Conservation (phyloP, 1,140 invertebrate genomes). For the Fopius arisanus region DNA sequence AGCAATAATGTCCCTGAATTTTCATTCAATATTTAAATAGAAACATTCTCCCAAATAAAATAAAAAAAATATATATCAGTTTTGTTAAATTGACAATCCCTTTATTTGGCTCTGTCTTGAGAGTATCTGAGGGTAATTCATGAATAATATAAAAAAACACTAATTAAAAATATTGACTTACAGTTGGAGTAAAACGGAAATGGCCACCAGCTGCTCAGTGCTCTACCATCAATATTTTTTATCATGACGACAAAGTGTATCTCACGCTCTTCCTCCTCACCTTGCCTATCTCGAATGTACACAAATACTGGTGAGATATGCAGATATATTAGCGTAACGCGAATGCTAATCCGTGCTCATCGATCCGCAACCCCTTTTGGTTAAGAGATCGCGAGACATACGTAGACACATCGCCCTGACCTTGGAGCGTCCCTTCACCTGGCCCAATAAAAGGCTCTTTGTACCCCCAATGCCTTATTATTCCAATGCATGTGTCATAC, state of each 20-base stretch:
- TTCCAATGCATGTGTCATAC: slow-evolving; percentile 45
- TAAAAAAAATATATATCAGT: too few relatives aligned
- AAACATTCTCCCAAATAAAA: too few relatives aligned
- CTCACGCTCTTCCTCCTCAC: slow-evolving; percentile 9
- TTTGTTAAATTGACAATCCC: too few relatives aligned
- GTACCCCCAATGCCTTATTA: slow-evolving; percentile 25
- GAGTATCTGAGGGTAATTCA: too few relatives aligned
- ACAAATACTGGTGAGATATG: slow-evolving; percentile 45
- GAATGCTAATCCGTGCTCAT: slow-evolving; percentile 61
- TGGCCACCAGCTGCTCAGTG: neutral
- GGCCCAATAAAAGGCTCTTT: slow-evolving; percentile 51
- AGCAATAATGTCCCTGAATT: too few relatives aligned
- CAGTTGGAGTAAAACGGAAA: neutral
- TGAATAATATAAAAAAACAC: too few relatives aligned
- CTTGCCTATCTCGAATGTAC: neutral
- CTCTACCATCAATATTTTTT: neutral
- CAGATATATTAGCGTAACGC: slow-evolving; percentile 42
- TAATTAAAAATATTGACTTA: too few relatives aligned
- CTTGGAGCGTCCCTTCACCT: slow-evolving; percentile 58
- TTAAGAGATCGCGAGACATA: slow-evolving; percentile 17
- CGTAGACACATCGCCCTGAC: slow-evolving; percentile 38
- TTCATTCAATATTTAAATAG: too few relatives aligned
- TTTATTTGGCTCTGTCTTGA: too few relatives aligned
- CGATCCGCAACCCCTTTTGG: slow-evolving; percentile 61
- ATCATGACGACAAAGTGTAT: slow-evolving; percentile 24